Conservation (phyloP, 2,888 invertebrate species). For the Pterostichus niger region DNA sequence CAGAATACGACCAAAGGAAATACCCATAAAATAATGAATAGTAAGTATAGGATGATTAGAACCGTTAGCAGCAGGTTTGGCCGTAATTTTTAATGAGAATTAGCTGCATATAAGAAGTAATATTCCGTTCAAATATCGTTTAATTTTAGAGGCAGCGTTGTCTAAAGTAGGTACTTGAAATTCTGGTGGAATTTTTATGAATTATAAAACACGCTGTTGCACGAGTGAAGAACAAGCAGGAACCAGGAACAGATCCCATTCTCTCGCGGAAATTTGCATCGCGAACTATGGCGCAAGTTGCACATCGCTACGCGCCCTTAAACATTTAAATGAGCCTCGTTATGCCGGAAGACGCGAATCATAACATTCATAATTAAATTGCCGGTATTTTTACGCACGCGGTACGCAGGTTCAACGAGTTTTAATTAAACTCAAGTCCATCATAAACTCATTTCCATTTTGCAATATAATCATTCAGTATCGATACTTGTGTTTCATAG, state of each 20-base stretch:
- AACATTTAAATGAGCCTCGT: conserved; percentile 56
- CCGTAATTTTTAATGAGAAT: conserved; percentile 51
- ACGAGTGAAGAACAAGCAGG: background rate
- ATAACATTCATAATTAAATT: conserved; percentile 60
- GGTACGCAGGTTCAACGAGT: conserved; percentile 26
- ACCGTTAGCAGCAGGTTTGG: background rate
- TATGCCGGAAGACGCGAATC: conserved; percentile 46
- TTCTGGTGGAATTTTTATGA: conserved; percentile 61
- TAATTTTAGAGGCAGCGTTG: conserved; percentile 53
- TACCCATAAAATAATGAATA: conserved; percentile 19
- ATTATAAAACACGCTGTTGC: conserved; percentile 63
- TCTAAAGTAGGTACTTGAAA: conserved; percentile 61
- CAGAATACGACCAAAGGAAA: background rate
- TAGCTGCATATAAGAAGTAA: conserved; percentile 45
- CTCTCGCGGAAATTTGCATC: conserved; percentile 49
- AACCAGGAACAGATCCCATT: background rate
- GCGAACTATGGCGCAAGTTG: conserved; percentile 6
- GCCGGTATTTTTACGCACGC: conserved; percentile 48
- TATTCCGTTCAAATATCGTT: conserved; percentile 59
- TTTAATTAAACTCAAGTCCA: conserved; percentile 12
- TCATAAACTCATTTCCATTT: background rate
- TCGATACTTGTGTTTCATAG: too few relatives aligned
- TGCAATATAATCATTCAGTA: too few relatives aligned
- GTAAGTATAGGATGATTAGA: conserved; percentile 11
- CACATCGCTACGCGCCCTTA: conserved; percentile 42